Evolutionary conservation across 1,140 invertebrate genomes (phyloP).

Genomic region (Sinonovacula constricta): DNA sequence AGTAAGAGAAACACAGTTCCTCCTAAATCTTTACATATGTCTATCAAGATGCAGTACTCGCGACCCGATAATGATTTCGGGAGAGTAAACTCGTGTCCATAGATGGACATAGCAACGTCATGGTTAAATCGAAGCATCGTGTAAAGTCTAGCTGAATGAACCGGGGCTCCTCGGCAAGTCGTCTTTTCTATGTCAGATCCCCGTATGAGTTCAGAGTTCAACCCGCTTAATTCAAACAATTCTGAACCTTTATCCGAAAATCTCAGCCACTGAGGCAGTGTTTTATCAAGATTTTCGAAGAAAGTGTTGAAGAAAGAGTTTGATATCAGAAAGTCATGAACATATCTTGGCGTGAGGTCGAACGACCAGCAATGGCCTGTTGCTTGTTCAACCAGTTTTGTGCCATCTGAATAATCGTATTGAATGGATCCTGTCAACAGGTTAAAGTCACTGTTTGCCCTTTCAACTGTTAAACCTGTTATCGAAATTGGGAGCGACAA

Average conservation of each 20-base stretch:
- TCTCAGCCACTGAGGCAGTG: conserved; percentile 25
- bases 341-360: conserved; percentile 5
- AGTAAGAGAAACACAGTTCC: conserved; percentile 26
- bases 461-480: background rate
- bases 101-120: conserved; percentile 10
- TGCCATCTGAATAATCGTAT: background rate
- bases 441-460: background rate
- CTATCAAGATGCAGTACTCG: conserved; percentile 30
- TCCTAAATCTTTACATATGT: conserved; percentile 38
- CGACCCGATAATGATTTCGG: background rate
- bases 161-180: conserved; percentile 27
- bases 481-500: conserved; percentile 22
- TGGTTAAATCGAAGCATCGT: conserved; percentile 26
- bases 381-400: background rate
- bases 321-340: conserved; percentile 20
- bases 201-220: background rate
- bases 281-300: conserved; percentile 12
- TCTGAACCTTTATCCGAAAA: conserved; percentile 19
- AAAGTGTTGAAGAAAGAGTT: conserved; percentile 24
- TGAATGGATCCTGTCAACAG: conserved; percentile 8
- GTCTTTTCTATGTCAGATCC: conserved; percentile 5
- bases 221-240: conserved; percentile 13
- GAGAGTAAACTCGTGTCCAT: conserved; percentile 7
- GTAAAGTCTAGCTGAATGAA: conserved; percentile 7
- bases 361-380: conserved; percentile 8